Evolutionary conservation across 2,888 invertebrate genomes (phyloP), one percentile per base, ranked within the genome.

Genomic region (Sphaeridia pumilis): DNA sequence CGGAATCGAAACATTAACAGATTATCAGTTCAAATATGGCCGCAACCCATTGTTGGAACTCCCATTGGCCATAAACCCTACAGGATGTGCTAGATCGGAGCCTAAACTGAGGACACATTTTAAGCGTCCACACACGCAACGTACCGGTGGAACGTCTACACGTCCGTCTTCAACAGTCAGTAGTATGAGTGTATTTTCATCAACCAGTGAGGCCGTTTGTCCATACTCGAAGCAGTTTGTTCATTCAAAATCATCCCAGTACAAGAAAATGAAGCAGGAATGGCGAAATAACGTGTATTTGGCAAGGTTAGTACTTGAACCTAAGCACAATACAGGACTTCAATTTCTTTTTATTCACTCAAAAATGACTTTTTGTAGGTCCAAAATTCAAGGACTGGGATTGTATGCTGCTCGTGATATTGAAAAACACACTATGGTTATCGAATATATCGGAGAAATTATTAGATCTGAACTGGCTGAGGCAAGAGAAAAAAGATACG

Each of bases 371-470:
- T 70, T 57, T 38, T 38, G 21, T 69, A 83, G 88, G 66, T 89
- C 89, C 0, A 90, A 89, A 73, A 92, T 93, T 67, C 87, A 95
- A 76, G 99, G 98, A 1, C 75, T 99, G 50, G 98, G 98, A 1
- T 73, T 99, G 65, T 99, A 94, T 72, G 97, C 98, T 22, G 93
- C 95, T 0, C 78, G 92, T 44, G 98, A 98, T 72, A 76, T 99
- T 62, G 97, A 98, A 70, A 94, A 93, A 72, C 93, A 97, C 72
- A 94, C 95, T 0, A 98, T 98, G 95, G 93, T 99, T 57, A 99
- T 99, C 60, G 98, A 99, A 72, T 99, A 99, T 71, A 95, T 97
- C 66, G 98, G 98, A 5, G 95, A 98, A 74, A 84, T 97, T 50
- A 99, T 99, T 65, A 80, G 98, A 56, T 87, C 89, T 27, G 97